Conservation (phyloP, 2,113 vertebrate species). For the Gasterosteus nipponicus region DNA sequence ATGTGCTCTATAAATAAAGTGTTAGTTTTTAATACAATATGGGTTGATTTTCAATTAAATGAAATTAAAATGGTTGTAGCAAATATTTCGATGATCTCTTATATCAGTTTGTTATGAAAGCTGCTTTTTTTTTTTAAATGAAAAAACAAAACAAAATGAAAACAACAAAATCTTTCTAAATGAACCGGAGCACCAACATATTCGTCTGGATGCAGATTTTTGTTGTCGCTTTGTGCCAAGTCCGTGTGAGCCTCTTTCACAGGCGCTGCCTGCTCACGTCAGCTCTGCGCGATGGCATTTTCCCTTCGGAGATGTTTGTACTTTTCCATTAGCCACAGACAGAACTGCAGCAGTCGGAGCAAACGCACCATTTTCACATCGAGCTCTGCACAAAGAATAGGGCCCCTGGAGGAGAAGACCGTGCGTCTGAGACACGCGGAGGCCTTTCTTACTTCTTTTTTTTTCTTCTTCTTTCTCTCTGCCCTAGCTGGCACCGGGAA, state of each 20-base stretch:
- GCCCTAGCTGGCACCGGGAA: slow-evolving; percentile 70
- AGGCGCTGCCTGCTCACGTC: background rate
- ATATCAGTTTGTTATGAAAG: background rate
- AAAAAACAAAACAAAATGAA: background rate
- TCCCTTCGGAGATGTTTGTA: slow-evolving; percentile 57
- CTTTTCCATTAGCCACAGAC: slow-evolving; percentile 56
- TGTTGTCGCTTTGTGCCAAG: background rate
- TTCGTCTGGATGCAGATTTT: background rate
- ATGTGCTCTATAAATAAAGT: background rate
- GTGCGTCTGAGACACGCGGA: slow-evolving; percentile 49
- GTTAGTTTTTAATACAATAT: background rate
- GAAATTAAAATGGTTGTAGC: background rate
- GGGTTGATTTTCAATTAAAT: background rate
- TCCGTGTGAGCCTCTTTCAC: background rate
- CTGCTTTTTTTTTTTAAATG: background rate
- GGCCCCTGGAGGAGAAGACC: slow-evolving; percentile 53
- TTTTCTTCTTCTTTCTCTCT: background rate
- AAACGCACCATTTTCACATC: slow-evolving; percentile 54
- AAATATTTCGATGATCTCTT: background rate
- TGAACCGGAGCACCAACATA: background rate
- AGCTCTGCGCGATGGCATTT: slow-evolving; percentile 41
- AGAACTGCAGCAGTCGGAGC: slow-evolving; percentile 27
- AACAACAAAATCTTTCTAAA: background rate
- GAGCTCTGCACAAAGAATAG: slow-evolving; percentile 60
- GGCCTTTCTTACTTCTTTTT: slow-evolving; percentile 15